Evolutionary conservation across 1,140 invertebrate genomes (phyloP).

Genomic region (Zaprionus davidi): DNA sequence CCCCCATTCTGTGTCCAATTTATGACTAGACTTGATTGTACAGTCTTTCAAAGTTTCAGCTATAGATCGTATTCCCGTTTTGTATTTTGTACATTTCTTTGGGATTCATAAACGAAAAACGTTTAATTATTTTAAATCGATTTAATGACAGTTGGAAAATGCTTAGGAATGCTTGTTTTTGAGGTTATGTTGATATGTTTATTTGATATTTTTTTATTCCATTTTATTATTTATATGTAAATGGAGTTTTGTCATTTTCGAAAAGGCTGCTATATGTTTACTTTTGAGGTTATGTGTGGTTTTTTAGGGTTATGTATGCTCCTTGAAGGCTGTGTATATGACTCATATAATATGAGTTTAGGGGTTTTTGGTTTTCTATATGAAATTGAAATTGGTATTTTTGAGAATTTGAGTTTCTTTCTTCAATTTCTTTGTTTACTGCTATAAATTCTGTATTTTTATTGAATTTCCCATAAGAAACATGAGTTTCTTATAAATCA

Average conservation of each 20-base stretch:
- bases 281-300: not conserved
- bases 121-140: constrained; percentile 6
- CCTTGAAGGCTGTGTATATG: not conserved
- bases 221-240: too few species aligned
- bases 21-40: constrained; percentile 15
- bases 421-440: not conserved
- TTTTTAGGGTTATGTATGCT: not conserved
- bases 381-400: not conserved
- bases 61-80: constrained; percentile 10
- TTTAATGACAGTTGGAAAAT: not conserved
- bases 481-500: not conserved
- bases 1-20: not conserved
- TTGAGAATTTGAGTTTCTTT: not conserved
- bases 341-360: too few species aligned
- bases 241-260: too few species aligned
- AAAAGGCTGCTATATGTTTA: too few species aligned
- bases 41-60: constrained; percentile 1
- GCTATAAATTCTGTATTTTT: not conserved
- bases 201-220: not conserved
- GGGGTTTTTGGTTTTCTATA: not conserved
- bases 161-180: not conserved
- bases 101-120: not conserved
- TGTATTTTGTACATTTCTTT: not conserved
- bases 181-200: not conserved
- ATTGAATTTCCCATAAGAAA: not conserved